Evolutionary conservation across 2,888 invertebrate genomes (phyloP).

Genomic region (Urechis unicinctus): DNA sequence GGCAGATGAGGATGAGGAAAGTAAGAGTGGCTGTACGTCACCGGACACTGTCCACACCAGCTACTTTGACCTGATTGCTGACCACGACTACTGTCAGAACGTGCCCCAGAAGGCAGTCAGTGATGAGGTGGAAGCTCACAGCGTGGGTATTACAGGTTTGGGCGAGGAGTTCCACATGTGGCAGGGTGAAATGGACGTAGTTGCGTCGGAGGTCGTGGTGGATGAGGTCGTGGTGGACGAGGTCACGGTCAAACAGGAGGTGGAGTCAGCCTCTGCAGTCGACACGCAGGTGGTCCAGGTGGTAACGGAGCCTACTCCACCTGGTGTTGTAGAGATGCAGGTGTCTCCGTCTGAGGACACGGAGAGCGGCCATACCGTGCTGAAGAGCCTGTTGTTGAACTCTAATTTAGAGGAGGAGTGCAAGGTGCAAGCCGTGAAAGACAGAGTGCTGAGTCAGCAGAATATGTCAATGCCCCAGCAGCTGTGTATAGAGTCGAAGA

Average conservation of each 20-base stretch:
- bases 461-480: too few species aligned
- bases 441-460: not conserved
- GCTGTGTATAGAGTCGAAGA: too few species aligned
- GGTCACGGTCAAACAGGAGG: not conserved
- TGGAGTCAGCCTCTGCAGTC: not conserved
- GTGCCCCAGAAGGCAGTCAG: not conserved
- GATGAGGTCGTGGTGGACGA: too few species aligned
- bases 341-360: not conserved
- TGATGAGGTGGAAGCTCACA: not conserved
- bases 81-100: conserved; percentile 59
- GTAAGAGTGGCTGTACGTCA: too few species aligned
- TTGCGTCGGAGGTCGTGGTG: not conserved
- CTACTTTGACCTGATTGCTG: conserved; percentile 47
- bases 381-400: conserved; percentile 11
- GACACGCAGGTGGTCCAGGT: not conserved
- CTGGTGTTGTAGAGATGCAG: not conserved
- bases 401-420: conserved; percentile 3
- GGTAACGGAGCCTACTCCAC: not conserved
- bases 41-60: too few species aligned
- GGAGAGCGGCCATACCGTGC: conserved; percentile 3
- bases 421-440: not conserved
- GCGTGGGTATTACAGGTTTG: not conserved
- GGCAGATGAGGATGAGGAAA: not conserved
- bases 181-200: not conserved
- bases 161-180: too few species aligned